Evolutionary conservation across 2,797 vertebrate genomes (phyloP).

Genomic region (Dallia pectoralis): DNA sequence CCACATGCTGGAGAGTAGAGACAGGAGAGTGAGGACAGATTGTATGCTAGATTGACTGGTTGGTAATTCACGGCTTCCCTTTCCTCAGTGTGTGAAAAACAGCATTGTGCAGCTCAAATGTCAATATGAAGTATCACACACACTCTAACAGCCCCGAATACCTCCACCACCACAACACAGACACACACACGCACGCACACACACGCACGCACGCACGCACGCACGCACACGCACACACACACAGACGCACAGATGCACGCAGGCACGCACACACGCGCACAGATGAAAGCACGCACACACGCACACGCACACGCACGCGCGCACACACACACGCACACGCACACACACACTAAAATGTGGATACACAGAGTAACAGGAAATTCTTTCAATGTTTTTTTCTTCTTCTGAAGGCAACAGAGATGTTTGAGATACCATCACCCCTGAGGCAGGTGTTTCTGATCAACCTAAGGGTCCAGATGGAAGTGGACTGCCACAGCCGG

Average conservation of each 20-base stretch:
- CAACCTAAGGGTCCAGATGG: constrained; percentile 60
- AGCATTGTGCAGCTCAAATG: constrained; percentile 14
- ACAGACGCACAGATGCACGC: constrained; percentile 7
- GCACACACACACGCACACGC: background rate
- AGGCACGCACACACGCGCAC: too few relatives aligned
- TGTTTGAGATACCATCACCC: constrained; percentile 60
- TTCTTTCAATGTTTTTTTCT: constrained; percentile 47
- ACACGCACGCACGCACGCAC: constrained; percentile 12
- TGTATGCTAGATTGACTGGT: constrained; percentile 12
- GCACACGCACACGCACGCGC: background rate
- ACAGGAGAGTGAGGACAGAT: constrained; percentile 12
- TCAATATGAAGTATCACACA: background rate
- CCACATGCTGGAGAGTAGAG: background rate
- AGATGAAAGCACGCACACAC: background rate
- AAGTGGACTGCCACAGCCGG: constrained; percentile 37
- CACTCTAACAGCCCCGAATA: background rate
- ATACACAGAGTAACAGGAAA: constrained; percentile 59
- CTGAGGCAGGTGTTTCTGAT: constrained; percentile 75
- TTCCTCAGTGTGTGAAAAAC: constrained; percentile 9
- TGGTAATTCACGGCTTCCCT: constrained; percentile 21
- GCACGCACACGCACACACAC: constrained; percentile 10
- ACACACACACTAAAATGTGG: constrained; percentile 15
- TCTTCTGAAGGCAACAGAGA: constrained; percentile 54
- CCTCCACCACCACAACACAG: background rate
- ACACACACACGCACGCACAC: background rate